Evolutionary conservation across 2,888 invertebrate genomes (phyloP), one percentile per base, ranked within the genome.

Genomic region (Listrodromus nycthemerus): DNA sequence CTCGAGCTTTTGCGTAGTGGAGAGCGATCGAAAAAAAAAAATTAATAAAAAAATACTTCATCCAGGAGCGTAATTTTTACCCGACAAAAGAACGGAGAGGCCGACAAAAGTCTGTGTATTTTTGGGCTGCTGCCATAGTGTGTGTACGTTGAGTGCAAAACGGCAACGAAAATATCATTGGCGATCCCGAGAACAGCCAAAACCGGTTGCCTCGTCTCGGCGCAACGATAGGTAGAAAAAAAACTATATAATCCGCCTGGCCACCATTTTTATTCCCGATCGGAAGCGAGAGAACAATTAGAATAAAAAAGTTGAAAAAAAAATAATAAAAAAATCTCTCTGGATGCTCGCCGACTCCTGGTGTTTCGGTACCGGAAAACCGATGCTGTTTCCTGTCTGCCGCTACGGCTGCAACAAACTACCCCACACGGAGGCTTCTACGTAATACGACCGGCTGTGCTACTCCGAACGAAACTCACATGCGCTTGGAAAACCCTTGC

Each of bases 401-500:
- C n/a, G 16, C 70, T 71, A 33, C 61, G 21, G 21, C 24, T 65
- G 61, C 45, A 45, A 74, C 50, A 74, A 76, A 67, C 45, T n/a
- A 65, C 50, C 58, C 50, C 58, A 63, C 30, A 61, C 27, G 10
- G 52, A 45, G 50, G 70, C 65, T 76, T 67, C 41, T 41, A 65
- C 41, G n/a, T 63, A 27, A 21, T 41, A 48, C 71, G 10, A 41
- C 55, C 24, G 52, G 52, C 65, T 21, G 24, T 65, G 48, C 45
- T 55, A 55, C 33, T 24, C 61, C 45, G 67, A 74, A 69, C 75
- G 16, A 58, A 65, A 55, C 27, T 27, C 52, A 37, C 65, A 61
- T 33, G 27, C 71, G 69, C 74, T 80, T 80, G 33, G 73, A 61
- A 63, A 63, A 71, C 69, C 73, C 75, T 63, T 76, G 66, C 67